phyloP scores from a whole-genome alignment of 2,888 invertebrate species.

The Alloscopus bannaensis region DNA sequence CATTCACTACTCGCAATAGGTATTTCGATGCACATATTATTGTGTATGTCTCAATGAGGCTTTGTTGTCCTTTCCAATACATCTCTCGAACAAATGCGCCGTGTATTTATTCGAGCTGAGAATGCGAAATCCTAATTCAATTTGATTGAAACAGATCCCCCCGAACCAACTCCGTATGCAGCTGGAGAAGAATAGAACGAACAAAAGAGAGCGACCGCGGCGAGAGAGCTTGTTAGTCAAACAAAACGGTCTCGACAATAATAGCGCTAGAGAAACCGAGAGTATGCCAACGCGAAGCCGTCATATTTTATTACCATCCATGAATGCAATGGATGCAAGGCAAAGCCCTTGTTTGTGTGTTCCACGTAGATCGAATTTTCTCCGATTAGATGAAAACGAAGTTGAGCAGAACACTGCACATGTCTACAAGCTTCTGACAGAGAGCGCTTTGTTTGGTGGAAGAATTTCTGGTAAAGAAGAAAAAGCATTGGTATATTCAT shows the following conservation, averaged over 20 bases:
- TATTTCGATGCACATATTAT: neutral
- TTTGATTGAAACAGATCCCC: conserved; percentile 52
- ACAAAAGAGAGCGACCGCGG: conserved; percentile 8
- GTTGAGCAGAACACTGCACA: neutral
- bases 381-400: conserved; percentile 35
- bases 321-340: conserved; percentile 40
- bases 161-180: neutral
- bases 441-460: neutral
- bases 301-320: conserved; percentile 57
- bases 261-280: neutral
- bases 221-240: conserved; percentile 20
- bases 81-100: conserved; percentile 38
- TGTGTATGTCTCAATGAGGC: too few species aligned
- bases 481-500: neutral
- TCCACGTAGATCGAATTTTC: conserved; percentile 35
- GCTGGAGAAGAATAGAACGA: neutral
- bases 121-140: conserved; percentile 55
- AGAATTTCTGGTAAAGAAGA: neutral
- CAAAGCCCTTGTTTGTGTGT: neutral
- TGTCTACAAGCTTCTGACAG: conserved; percentile 8
- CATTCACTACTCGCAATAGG: too few species aligned
- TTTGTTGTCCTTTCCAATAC: too few species aligned
- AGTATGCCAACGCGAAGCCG: conserved; percentile 10
- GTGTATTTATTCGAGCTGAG: conserved; percentile 32
- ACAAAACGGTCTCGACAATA: conserved; percentile 1